These are phyloP conservation scores for Bufotes viridis DNA, from an alignment of 2,797 vertebrate species.

Conservation along the genomic window DNA sequence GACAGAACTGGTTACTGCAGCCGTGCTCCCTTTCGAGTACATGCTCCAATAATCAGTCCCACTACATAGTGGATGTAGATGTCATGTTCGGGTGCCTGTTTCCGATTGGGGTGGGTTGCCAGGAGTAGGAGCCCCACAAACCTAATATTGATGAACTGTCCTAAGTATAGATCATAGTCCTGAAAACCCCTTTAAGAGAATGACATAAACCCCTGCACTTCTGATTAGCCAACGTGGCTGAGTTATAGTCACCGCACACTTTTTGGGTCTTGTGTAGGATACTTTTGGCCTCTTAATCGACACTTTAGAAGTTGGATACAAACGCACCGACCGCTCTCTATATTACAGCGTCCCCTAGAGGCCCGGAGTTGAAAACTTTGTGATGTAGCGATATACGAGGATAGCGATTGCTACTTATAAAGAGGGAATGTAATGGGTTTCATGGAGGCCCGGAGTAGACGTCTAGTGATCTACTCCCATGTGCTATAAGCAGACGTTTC, in stretches of 20 bases:
- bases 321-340: not conserved
- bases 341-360: not conserved
- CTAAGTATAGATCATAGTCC: no score
- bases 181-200: not conserved
- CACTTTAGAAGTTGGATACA: not conserved
- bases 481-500: not conserved
- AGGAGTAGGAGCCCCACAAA: no score
- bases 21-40: no score
- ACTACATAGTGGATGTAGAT: no score
- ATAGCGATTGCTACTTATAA: not conserved
- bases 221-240: not conserved
- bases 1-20: no score
- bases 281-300: not conserved
- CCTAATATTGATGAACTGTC: no score
- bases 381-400: not conserved
- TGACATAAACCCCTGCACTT: not conserved
- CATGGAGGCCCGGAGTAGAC: not conserved
- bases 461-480: not conserved
- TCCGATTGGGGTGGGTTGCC: no score
- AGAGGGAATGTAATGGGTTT: not conserved
- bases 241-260: not conserved
- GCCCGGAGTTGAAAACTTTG: not conserved
- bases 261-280: not conserved
- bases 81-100: no score
- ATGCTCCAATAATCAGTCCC: not conserved